Base-by-base conservation (phyloP, 2,888 invertebrate species). In the Pollenia angustigena region DNA sequence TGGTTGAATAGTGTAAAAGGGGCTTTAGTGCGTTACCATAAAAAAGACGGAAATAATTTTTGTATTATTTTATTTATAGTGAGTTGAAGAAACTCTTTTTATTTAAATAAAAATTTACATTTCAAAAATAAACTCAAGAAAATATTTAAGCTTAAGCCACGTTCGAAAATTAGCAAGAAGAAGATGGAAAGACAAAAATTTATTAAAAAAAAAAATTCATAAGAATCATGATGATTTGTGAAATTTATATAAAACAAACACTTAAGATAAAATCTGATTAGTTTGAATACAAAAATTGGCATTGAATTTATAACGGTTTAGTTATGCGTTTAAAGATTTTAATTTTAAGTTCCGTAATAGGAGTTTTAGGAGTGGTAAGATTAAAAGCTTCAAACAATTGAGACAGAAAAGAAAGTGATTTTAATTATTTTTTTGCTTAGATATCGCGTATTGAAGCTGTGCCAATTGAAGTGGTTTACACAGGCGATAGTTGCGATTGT, bases 401-500 rank as follows among this genome's bases (percentile, higher is more conserved):
- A 12, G 12, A 12, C 54, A 62, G 8, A 66, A 75, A 7, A n/a
- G 18, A 50, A n/a, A 44, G 44, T 46, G 11, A 23, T 44, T 3
- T 40, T 50, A 40, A 16, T 71, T 62, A 18, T 74, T 64, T n/a
- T 14, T 1, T 4, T 66, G 32, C 18, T 11, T 78, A 90, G 91
- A 86, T 89, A 50, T 75, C 87, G 16, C 56, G 44, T 50, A 64
- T 60, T 14, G 81, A 88, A 16, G 85, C 89, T 58, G 44, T 54
- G 2, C 90, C 92, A 71, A 88, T 91, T 1, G 89, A 92, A 84
- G 88, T 91, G 6, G 88, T 92, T 18, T 91, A 91, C 56, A 90
- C 90, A 44, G 92, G 91, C 2, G 90, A 92, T 23, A 90, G 90
- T 44, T 92, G 92, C 79, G 91, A 88, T 40, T 93, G 92, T 62